A percentile compares a stretch with the other conserved stretches of the same genome.
These are phyloP conservation scores for Teinopalpus imperialis DNA, from an alignment of 2,888 invertebrate species.

Conservation along the genomic window DNA sequence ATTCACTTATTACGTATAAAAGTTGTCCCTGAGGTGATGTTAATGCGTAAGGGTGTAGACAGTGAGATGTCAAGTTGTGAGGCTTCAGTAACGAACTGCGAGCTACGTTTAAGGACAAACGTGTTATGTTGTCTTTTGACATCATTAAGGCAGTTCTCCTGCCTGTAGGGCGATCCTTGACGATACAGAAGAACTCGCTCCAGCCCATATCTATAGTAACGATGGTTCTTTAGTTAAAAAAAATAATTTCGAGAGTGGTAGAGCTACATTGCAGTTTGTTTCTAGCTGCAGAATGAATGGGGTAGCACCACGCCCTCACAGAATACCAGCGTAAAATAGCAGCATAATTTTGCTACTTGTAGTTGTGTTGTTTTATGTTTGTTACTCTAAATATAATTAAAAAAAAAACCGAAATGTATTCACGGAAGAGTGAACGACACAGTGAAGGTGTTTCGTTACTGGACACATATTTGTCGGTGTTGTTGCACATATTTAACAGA, in stretches of 20 bases:
- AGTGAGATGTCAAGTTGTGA: conserved; percentile 66
- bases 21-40: conserved; percentile 42
- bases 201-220: not conserved
- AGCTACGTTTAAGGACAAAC: conserved; percentile 63
- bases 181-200: conserved; percentile 34
- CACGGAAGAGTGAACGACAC: conserved; percentile 7
- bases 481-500: no score
- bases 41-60: conserved; percentile 51
- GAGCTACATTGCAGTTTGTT: no score
- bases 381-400: no score
- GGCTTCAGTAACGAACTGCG: conserved; percentile 72
- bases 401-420: conserved; percentile 28
- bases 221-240: conserved; percentile 22
- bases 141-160: conserved; percentile 64
- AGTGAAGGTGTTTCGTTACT: no score
- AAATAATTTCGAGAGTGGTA: no score
- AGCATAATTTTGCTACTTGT: no score
- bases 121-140: conserved; percentile 75
- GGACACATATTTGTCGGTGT: no score
- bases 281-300: no score
- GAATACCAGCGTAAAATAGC: no score
- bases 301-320: no score
- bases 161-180: conserved; percentile 41
- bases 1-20: conserved; percentile 47
- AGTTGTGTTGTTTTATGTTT: no score